Conservation (phyloP, 2,888 invertebrate species). For the Parascotia fuliginaria region DNA sequence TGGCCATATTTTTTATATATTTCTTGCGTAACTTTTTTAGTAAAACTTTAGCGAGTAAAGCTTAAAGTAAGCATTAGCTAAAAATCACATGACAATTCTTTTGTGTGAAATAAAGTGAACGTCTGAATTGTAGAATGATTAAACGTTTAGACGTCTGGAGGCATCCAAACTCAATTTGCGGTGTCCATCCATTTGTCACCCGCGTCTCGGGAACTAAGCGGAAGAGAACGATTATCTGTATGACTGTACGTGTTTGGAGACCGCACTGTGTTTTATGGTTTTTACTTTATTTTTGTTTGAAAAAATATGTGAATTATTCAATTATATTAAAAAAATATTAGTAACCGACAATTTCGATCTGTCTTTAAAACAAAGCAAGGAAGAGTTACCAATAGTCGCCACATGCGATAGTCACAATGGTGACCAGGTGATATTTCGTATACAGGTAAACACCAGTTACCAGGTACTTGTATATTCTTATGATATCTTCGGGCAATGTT, state of each 20-base stretch:
- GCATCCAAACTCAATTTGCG: constrained; percentile 65
- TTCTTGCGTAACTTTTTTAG: too few species aligned
- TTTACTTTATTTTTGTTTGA: not conserved
- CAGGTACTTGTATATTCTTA: too few species aligned
- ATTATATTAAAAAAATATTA: too few species aligned
- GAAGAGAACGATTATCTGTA: constrained; percentile 45
- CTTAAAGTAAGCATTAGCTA: not conserved
- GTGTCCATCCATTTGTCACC: constrained; percentile 62
- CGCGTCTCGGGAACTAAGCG: constrained; percentile 47
- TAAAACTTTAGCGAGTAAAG: not conserved
- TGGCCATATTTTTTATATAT: too few species aligned
- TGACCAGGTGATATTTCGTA: too few species aligned
- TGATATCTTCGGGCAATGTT: too few species aligned
- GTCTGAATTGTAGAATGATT: constrained; percentile 52
- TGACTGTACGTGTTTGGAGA: constrained; percentile 34
- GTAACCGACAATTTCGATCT: too few species aligned
- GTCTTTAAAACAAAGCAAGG: too few species aligned
- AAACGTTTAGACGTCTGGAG: constrained; percentile 50
- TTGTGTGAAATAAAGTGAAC: constrained; percentile 38
- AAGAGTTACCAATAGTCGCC: too few species aligned
- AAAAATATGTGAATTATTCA: not conserved
- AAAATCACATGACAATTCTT: constrained; percentile 13
- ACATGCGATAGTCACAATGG: too few species aligned
- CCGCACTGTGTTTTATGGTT: not conserved
- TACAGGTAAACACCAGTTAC: too few species aligned